Evolutionary conservation across 2,888 invertebrate species (phyloP).

Genomic region (Aporophyla lueneburgensis): DNA sequence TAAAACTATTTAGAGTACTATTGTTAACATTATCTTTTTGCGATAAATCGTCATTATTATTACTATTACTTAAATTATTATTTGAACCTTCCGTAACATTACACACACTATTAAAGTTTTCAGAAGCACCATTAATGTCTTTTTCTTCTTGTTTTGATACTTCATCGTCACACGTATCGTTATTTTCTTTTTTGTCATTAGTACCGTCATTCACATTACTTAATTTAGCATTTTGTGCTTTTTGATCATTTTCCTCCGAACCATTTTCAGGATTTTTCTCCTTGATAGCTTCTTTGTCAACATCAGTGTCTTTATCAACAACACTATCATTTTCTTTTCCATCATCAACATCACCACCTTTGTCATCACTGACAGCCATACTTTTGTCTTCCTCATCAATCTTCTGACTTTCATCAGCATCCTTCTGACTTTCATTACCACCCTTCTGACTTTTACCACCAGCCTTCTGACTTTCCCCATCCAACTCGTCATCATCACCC

Average conservation of each 20-base stretch:
- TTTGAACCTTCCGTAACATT: constrained; percentile 45
- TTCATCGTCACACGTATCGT: background rate
- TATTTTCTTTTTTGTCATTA: background rate
- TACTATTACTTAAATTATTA: constrained; percentile 46
- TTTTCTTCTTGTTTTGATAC: constrained; percentile 10
- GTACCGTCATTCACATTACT: constrained; percentile 9
- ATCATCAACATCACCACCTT: background rate
- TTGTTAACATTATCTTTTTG: constrained; percentile 36
- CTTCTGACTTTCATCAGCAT: background rate
- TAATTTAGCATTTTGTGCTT: constrained; percentile 8
- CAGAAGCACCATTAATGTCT: background rate
- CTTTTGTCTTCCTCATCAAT: constrained; percentile 1
- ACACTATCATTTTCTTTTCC: background rate
- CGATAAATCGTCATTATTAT: background rate
- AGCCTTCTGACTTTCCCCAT: background rate
- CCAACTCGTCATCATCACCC: constrained; percentile 40
- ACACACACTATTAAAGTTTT: constrained; percentile 19
- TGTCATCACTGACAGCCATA: constrained; percentile 1
- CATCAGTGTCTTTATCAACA: background rate
- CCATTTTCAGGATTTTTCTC: constrained; percentile 5
- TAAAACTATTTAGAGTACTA: constrained; percentile 41
- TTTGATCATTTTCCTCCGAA: constrained; percentile 3
- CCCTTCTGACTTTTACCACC: constrained; percentile 1
- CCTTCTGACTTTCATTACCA: background rate
- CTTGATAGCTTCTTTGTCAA: constrained; percentile 3